These are phyloP conservation scores for Scaptomyza caliginosa DNA, from an alignment of 2,888 invertebrate genomes.

Conservation along the genomic window DNA sequence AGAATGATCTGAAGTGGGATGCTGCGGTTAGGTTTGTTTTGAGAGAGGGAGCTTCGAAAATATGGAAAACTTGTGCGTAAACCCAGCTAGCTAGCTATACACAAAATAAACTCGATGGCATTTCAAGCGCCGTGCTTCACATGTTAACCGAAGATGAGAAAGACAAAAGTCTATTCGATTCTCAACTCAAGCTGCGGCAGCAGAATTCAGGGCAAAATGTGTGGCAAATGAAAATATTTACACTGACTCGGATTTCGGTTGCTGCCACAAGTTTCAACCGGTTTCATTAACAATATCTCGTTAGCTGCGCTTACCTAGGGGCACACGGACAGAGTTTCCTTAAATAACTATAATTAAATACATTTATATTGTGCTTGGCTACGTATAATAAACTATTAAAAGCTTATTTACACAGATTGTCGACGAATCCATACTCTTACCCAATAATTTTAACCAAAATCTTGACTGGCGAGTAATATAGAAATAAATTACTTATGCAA, in stretches of 20 bases:
- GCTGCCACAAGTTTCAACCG: constrained; percentile 46
- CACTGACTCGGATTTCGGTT: constrained; percentile 48
- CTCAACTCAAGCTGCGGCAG: constrained; percentile 8
- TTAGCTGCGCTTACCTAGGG: constrained; percentile 22
- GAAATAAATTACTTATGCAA: background rate
- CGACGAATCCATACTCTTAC: background rate
- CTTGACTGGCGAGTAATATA: too few species aligned
- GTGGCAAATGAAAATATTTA: constrained; percentile 54
- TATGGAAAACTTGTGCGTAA: constrained; percentile 40
- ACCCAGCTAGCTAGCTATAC: background rate
- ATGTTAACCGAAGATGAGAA: constrained; percentile 36
- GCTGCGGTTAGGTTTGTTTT: constrained; percentile 29
- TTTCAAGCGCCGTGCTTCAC: constrained; percentile 72
- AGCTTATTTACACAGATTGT: background rate
- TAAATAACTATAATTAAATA: constrained; percentile 64
- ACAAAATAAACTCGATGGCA: constrained; percentile 24
- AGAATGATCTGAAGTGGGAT: constrained; percentile 69
- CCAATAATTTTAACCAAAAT: background rate
- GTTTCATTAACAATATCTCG: constrained; percentile 59
- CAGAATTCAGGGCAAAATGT: constrained; percentile 40
- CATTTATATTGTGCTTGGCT: constrained; percentile 30
- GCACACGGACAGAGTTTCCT: constrained; percentile 5
- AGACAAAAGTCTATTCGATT: constrained; percentile 33
- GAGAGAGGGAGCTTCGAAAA: constrained; percentile 24
- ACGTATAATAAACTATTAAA: constrained; percentile 3